These are phyloP conservation scores for Osmoderma eremita DNA, from an alignment of 2,888 invertebrate species.

Conservation along the genomic window DNA sequence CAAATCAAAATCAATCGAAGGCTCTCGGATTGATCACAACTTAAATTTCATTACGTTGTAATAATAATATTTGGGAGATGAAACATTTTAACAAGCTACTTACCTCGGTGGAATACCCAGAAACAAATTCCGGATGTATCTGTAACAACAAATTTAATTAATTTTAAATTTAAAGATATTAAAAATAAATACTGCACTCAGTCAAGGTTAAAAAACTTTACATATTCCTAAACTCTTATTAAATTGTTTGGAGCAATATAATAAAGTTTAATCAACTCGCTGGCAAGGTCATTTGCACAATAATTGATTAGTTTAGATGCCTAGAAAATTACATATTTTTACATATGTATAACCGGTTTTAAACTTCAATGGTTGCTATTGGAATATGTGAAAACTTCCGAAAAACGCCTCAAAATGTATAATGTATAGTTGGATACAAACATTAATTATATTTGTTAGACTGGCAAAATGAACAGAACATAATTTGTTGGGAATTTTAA, in stretches of 20 bases:
- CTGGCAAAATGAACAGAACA: too few species aligned
- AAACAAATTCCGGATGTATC: slow-evolving; percentile 15
- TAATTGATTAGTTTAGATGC: slow-evolving; percentile 13
- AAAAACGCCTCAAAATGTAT: too few species aligned
- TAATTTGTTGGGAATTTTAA: too few species aligned
- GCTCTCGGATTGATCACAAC: too few species aligned
- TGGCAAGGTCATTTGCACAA: slow-evolving; percentile 18
- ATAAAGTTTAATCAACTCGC: slow-evolving; percentile 19
- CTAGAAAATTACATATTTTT: slow-evolving; percentile 10
- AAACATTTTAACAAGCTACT: not conserved
- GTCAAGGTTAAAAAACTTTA: not conserved
- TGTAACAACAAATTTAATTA: slow-evolving; percentile 7
- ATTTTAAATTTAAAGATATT: not conserved
- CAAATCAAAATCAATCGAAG: not conserved
- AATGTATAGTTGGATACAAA: too few species aligned
- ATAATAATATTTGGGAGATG: too few species aligned
- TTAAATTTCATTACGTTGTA: too few species aligned
- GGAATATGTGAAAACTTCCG: too few species aligned
- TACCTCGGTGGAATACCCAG: slow-evolving; percentile 20
- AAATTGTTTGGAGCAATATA: not conserved
- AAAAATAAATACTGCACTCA: not conserved
- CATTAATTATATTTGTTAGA: too few species aligned
- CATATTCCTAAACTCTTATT: slow-evolving; percentile 13
- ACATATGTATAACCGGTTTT: slow-evolving; percentile 10
- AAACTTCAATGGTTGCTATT: too few species aligned